A percentile compares a stretch with the other conserved stretches of the same genome.
These are phyloP conservation scores for Gandaritis pyraliata DNA, from an alignment of 2,888 invertebrate species.

Conservation along the genomic window DNA sequence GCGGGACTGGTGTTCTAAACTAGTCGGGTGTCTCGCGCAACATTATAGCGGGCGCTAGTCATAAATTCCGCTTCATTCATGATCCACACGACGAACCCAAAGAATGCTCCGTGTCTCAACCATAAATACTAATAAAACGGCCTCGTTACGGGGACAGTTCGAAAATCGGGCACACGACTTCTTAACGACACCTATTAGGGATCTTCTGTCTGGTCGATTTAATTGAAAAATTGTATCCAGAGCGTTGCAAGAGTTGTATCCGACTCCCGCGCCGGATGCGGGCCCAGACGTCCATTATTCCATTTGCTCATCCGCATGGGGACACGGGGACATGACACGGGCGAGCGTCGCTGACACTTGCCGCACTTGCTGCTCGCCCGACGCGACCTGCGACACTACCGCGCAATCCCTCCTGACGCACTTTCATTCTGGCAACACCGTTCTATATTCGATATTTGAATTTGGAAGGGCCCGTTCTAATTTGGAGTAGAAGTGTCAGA, in stretches of 20 bases:
- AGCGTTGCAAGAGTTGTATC: conserved; percentile 81
- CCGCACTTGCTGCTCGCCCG: no score
- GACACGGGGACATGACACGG: conserved; percentile 77
- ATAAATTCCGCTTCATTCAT: conserved; percentile 80
- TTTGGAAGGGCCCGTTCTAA: conserved; percentile 66
- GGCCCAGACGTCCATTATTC: conserved; percentile 84
- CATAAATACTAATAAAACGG: conserved; percentile 83
- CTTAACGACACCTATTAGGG: conserved; percentile 84
- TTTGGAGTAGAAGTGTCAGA: conserved; percentile 54
- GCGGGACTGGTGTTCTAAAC: conserved; percentile 54
- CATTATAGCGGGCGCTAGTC: conserved; percentile 71
- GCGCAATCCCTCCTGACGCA: conserved; percentile 5
- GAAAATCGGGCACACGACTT: conserved; percentile 84
- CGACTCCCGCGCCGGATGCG: conserved; percentile 82
- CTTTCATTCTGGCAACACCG: conserved; percentile 53
- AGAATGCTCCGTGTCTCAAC: conserved; percentile 68
- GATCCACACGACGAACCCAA: conserved; percentile 52
- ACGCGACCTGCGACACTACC: conserved; percentile 37
- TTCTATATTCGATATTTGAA: conserved; percentile 71
- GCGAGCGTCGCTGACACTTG: conserved; percentile 33
- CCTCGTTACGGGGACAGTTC: conserved; percentile 81
- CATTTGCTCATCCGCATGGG: conserved; percentile 84
- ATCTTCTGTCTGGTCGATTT: conserved; percentile 83
- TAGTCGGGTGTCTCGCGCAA: conserved; percentile 54
- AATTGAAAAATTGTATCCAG: conserved; percentile 85